phyloP scores from a whole-genome alignment of 2,888 invertebrate genomes.

The Syritta pipiens region DNA sequence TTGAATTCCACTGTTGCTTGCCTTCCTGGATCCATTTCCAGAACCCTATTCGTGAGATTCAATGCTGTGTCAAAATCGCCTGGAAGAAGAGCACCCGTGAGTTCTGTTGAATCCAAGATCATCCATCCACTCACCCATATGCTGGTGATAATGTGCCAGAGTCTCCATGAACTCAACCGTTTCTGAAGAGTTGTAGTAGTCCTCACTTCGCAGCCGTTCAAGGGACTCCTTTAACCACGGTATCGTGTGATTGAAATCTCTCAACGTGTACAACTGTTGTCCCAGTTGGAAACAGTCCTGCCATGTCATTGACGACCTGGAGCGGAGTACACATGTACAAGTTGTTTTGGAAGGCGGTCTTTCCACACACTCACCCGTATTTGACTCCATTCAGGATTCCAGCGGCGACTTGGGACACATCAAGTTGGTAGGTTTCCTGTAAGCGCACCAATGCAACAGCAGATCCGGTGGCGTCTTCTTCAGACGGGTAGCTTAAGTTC shows the following conservation, averaged over 20 bases:
- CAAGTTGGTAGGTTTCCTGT: constrained; percentile 95
- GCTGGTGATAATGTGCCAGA: constrained; percentile 73
- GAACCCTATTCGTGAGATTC: constrained; percentile 90
- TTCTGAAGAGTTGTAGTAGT: constrained; percentile 70
- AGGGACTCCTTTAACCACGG: constrained; percentile 97
- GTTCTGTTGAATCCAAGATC: no score
- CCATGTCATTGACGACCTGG: constrained; percentile 85
- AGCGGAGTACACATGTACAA: not conserved
- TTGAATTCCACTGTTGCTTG: constrained; percentile 90
- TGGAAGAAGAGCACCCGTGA: constrained; percentile 77
- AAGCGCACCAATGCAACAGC: constrained; percentile 95
- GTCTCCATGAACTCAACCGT: constrained; percentile 75
- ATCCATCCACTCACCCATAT: constrained; percentile 73
- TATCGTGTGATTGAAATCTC: constrained; percentile 94
- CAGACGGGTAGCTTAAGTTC: constrained; percentile 90
- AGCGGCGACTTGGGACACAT: constrained; percentile 90
- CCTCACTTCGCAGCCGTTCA: constrained; percentile 84
- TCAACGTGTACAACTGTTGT: constrained; percentile 92
- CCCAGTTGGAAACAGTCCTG: constrained; percentile 98
- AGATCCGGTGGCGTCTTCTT: constrained; percentile 96
- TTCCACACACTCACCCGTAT: constrained; percentile 86
- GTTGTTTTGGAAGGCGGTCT: not conserved
- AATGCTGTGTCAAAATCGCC: constrained; percentile 91
- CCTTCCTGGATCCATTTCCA: constrained; percentile 88
- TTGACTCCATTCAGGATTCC: constrained; percentile 93